Evolutionary conservation across 2,888 invertebrate species (phyloP), one percentile per base, ranked within the genome.

Genomic region (Eupithecia dodoneata): DNA sequence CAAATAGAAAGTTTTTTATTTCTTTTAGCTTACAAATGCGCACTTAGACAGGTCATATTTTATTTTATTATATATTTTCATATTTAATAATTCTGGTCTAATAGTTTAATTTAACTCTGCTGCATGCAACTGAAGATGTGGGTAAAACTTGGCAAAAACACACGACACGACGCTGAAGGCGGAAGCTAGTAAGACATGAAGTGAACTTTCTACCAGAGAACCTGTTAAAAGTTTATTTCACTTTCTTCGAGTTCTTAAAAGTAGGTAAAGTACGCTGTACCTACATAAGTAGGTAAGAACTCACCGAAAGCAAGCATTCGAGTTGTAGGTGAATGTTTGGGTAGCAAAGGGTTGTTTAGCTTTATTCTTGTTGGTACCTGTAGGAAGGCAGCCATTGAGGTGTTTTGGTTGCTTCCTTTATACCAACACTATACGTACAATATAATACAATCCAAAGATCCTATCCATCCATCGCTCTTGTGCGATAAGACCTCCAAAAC

Each of bases 181-280:
- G 55, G 18, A 59, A 18, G 55, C 0, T 18, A 59, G 55, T 59
- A 18, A 55, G 4, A n/a, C 55, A n/a, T n/a, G 55, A 55, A 59
- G 7, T 9, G 63, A 63, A 63, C 30, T 63, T 63, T 30, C 63
- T 63, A 59, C 18, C 59, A 59, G 10, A 30, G 66, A 66, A 66
- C 42, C 42, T 42, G 15, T 66, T 66, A 15, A 65, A 66, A 63
- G 66, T 66, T 66, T 66, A 66, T 66, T 66, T 66, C 7, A 15
- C 30, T 63, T 30, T 63, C 30, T 63, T 63, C 30, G 30, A 30
- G 30, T 63, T 63, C 63, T 30, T 30, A 59, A 9, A 59, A 59
- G 55, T 59, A 59, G 55, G n/a, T 55, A 55, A 7, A 2, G 55
- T 15, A 52, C 15, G 15, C 0, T 12, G 47, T 49, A 49, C 49